Evolutionary conservation across 2,888 invertebrate genomes (phyloP).

Genomic region (Malthinus flaveolus): DNA sequence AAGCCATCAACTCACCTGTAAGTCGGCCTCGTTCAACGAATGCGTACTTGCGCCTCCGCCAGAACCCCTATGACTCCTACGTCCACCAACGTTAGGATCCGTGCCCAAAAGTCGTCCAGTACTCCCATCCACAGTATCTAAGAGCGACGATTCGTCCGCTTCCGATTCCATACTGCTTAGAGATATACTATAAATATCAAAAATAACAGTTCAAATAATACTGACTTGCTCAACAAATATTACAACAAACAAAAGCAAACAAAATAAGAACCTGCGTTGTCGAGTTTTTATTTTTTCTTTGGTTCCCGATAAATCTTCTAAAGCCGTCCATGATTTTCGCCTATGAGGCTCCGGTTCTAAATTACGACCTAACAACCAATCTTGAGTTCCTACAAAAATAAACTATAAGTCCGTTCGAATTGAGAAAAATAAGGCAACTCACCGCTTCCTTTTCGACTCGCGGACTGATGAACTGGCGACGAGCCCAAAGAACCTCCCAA

Average conservation of each 20-base stretch:
- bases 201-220: constrained; percentile 4
- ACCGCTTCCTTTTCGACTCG: constrained; percentile 67
- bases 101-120: constrained; percentile 59
- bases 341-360: constrained; percentile 57
- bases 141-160: constrained; percentile 68
- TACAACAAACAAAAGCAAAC: constrained; percentile 1
- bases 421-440: constrained; percentile 37
- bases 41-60: constrained; percentile 69
- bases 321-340: constrained; percentile 86
- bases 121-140: constrained; percentile 59
- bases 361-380: constrained; percentile 44
- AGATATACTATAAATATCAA: constrained; percentile 61
- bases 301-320: constrained; percentile 68
- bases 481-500: constrained; percentile 55
- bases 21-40: constrained; percentile 85
- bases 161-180: constrained; percentile 85
- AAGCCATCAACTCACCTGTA: constrained; percentile 62
- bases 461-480: constrained; percentile 56
- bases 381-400: constrained; percentile 46
- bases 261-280: constrained; percentile 57
- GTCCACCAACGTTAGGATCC: constrained; percentile 53
- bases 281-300: constrained; percentile 58
- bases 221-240: constrained; percentile 8
- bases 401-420: too few relatives aligned
- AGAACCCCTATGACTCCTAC: constrained; percentile 55